Evolutionary conservation across 2,888 invertebrate species (phyloP).

Genomic region (Drosophila longiperda): DNA sequence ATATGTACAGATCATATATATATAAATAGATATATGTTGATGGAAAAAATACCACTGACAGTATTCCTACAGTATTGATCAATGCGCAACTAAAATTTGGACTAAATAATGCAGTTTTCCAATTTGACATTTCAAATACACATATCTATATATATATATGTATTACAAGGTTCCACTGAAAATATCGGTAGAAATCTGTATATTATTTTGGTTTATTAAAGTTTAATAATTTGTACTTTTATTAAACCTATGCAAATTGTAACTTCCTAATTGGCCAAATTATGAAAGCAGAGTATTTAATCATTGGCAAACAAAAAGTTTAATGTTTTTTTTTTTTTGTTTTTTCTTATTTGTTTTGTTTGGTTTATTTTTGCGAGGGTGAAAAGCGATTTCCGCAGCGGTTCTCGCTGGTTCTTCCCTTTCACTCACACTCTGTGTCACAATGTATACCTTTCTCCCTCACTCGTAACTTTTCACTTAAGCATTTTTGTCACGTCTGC

Average conservation of each 20-base stretch:
- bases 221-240: neutral
- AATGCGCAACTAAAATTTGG: neutral
- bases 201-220: neutral
- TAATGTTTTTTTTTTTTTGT: neutral
- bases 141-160: neutral
- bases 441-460: slow-evolving; percentile 10
- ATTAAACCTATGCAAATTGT: neutral
- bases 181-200: neutral
- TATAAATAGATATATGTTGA: neutral
- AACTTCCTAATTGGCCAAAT: neutral
- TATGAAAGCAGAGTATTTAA: slow-evolving; percentile 6
- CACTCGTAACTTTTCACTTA: slow-evolving; percentile 78
- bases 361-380: slow-evolving; percentile 23
- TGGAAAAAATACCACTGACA: neutral
- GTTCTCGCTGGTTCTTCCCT: slow-evolving; percentile 4
- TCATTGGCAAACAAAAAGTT: no score
- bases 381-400: slow-evolving; percentile 69
- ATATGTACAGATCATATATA: neutral
- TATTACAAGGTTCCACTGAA: neutral
- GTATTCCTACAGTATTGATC: neutral
- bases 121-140: neutral
- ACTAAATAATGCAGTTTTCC: neutral
- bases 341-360: slow-evolving; percentile 13
- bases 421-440: neutral
- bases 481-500: slow-evolving; percentile 79